Evolutionary conservation across 2,797 vertebrate species (phyloP), one percentile per base, ranked within the genome.

Genomic region (Apogon talboti): DNA sequence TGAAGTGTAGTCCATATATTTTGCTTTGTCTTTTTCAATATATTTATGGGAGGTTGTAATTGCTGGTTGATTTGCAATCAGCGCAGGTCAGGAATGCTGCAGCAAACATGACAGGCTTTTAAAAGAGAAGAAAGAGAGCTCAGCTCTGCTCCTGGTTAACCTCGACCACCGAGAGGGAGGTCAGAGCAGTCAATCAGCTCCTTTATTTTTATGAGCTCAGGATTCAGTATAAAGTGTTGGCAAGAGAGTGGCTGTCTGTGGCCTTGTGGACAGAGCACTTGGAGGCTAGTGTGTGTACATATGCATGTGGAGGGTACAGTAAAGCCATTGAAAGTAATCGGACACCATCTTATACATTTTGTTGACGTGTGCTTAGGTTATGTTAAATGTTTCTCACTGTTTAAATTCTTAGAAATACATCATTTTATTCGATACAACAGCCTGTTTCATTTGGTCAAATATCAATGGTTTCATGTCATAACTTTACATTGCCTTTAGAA

Each of bases 61-160:
- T 89, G 78, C 74, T 42, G 60, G 67, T 76, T 89, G 86, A 89
- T 89, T 86, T 90, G 87, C 88, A 83, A 86, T 81, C 80, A 76
- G 72, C 69, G 41, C 62, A 78, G 83, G 86, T 85, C 81, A 87
- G 72, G 66, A 69, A 56, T 76, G 73, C 77, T 79, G 75, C 77
- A 76, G 85, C 62, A 84, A 85, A 71, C 82, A 76, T 66, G 79
- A 82, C 69, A 81, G 72, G 72, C 83, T 78, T 87, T 89, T 89
- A 82, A 87, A 87, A 77, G 74, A 54, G 45, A 45, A 82, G 75
- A 84, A 75, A 81, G 21, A 70, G 57, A 73, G 67, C 46, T 66
- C 21, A 54, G 71, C 45, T 35, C 30, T 81, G 72, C 80, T 62
- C 73, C 64, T 66, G 9, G 87, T 91, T 90, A 87, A 90, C 87